Percentiles rank a stretch among this genome's conserved stretches.
Conservation (phyloP, 2,888 invertebrate genomes). For the Scelioninae gen. 2 region DNA sequence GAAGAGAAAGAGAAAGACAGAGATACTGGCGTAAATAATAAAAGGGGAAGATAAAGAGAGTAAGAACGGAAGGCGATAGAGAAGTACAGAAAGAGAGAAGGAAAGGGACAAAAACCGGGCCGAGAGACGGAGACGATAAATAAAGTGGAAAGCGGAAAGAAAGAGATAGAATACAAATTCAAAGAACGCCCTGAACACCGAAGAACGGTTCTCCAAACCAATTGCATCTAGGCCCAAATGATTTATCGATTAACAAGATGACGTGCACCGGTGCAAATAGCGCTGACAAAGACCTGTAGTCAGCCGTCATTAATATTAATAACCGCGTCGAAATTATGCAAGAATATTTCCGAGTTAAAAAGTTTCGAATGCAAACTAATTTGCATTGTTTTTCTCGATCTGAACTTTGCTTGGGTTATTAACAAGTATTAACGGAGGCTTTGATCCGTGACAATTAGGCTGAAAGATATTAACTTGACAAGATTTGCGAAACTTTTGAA, state of each 20-base stretch:
- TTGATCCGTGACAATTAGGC: background rate
- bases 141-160: constrained; percentile 53
- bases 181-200: constrained; percentile 13
- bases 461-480: no score
- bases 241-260: constrained; percentile 34
- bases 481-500: no score
- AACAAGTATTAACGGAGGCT: background rate
- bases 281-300: background rate
- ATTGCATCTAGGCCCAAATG: constrained; percentile 11
- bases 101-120: background rate
- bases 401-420: background rate
- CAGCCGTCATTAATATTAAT: constrained; percentile 8
- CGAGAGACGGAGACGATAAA: background rate
- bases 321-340: constrained; percentile 7
- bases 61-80: constrained; percentile 51
- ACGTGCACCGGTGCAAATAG: constrained; percentile 8
- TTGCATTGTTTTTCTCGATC: background rate
- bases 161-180: constrained; percentile 27
- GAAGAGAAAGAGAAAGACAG: constrained; percentile 1
- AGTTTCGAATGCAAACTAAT: background rate
- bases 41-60: constrained; percentile 14
- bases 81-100: constrained; percentile 1
- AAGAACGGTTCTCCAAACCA: constrained; percentile 20
- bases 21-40: background rate
- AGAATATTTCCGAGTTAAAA: background rate